Base-by-base conservation (phyloP, 2,797 vertebrate species). In the Anguilla obscura region DNA sequence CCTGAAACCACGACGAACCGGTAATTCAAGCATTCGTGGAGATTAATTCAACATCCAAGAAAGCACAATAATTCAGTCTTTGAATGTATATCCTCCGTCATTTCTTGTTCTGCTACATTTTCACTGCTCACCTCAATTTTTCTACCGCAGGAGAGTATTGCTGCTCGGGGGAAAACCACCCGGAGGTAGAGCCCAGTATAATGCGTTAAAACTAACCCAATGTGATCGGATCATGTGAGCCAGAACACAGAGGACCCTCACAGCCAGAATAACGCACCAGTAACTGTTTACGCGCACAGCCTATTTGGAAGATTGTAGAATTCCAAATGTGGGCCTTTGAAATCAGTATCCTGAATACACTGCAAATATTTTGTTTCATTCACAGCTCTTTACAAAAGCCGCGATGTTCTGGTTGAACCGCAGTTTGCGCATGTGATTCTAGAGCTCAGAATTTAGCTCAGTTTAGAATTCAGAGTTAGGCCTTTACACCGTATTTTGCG, bases 261-360 rank as follows among this genome's bases (percentile, higher is more conserved):
- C 5, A 8, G 18, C 8, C 40, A 82, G 79, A 82, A 82, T 48
- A 24, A 45, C 10, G 6, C 24, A 1, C 14, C 74, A 40, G 6
- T 10, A 27, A 71, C 66, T 71, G 74, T 79, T 40, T 79, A 40
- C 74, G 21, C 0, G 74, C 69, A 33, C 8, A 30, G 69, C 74
- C 3, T 21, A 79, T 79, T 79, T 45, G 74, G 74, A 79, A 79
- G 45, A 40, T 40, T 79, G 74, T 79, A 79, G 74, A 79, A 79
- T 40, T 79, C 33, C 33, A 79, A 79, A 79, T 21, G 33, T 40
- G 33, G 74, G 36, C 74, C 33, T 79, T 79, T 45, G 74, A 36
- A 79, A 40, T 79, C 33, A 18, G n/a, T 79, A 79, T 79, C 33
- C 74, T 45, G 74, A 45, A 79, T 8, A 45, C 12, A 21, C 36